Percentiles rank a stretch among this genome's conserved stretches.
These are phyloP conservation scores for Tetropium fuscum DNA, from an alignment of 2,888 invertebrate species.

Conservation along the genomic window DNA sequence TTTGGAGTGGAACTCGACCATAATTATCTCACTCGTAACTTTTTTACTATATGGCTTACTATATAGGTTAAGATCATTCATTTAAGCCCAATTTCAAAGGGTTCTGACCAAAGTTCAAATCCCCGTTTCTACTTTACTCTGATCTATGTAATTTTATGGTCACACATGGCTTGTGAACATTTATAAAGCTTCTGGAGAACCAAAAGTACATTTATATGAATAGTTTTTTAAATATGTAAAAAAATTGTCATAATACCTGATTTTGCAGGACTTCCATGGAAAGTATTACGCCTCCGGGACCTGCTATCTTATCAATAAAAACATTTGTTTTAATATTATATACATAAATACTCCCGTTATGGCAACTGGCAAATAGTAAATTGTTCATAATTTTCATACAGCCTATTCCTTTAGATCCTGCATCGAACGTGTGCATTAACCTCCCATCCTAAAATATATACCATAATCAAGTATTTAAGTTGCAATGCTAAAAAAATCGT, in stretches of 20 bases:
- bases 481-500: no score
- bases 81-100: no score
- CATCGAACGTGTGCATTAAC: constrained; percentile 63
- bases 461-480: background rate
- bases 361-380: constrained; percentile 78
- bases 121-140: no score
- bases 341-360: constrained; percentile 83
- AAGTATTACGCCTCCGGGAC: constrained; percentile 79
- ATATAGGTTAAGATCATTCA: no score
- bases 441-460: constrained; percentile 71
- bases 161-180: no score
- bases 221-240: background rate
- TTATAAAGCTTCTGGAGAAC: no score
- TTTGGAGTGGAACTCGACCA: no score
- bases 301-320: constrained; percentile 74
- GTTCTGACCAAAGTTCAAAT: no score
- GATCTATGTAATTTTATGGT: no score
- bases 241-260: constrained; percentile 67
- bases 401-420: constrained; percentile 73
- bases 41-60: no score
- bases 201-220: no score
- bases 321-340: constrained; percentile 69
- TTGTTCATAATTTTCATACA: constrained; percentile 76
- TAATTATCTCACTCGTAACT: no score
- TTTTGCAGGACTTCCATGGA: constrained; percentile 76